Conservation (phyloP, 2,797 vertebrate genomes). For the Phataginus tetradactyla region DNA sequence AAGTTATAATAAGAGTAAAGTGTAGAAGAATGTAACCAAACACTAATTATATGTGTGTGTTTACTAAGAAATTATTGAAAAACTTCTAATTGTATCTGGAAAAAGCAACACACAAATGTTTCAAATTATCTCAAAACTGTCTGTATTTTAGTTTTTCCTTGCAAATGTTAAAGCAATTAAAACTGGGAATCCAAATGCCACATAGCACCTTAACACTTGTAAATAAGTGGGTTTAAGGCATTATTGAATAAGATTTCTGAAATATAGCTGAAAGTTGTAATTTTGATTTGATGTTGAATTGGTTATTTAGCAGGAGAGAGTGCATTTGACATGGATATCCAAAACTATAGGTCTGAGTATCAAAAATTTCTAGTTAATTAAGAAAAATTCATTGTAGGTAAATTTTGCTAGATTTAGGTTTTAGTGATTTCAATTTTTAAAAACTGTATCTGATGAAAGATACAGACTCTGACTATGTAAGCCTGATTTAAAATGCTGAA, state of each 20-base stretch:
- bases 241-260: background rate
- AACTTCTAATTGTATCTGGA: background rate
- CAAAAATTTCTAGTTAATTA: background rate
- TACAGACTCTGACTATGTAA: background rate
- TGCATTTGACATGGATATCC: background rate
- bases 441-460: background rate
- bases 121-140: background rate
- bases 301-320: background rate
- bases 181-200: background rate
- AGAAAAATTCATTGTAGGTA: background rate
- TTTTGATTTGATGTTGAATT: background rate
- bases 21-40: background rate
- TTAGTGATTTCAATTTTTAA: background rate
- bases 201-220: background rate
- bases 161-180: background rate
- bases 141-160: background rate
- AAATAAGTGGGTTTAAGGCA: background rate
- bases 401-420: background rate
- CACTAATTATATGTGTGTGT: background rate
- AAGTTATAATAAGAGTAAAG: background rate
- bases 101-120: background rate
- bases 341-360: background rate
- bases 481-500: rapidly evolving
- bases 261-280: background rate
- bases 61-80: background rate